Conservation (phyloP, 2,888 invertebrate genomes). For the Microchrysa polita region DNA sequence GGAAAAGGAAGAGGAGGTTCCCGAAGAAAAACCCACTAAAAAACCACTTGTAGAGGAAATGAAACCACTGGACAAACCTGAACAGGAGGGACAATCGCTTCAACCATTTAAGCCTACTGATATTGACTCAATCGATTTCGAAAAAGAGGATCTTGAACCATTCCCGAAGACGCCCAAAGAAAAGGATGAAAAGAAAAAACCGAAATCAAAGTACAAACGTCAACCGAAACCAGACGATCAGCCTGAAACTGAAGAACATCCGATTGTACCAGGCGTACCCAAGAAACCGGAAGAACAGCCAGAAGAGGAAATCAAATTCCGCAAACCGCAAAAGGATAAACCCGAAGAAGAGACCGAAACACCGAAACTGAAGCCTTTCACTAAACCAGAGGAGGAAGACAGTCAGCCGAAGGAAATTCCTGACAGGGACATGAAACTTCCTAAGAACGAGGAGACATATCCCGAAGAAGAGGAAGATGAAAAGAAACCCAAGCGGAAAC, state of each 20-base stretch:
- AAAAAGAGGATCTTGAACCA: conserved; percentile 52
- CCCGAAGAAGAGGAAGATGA: conserved; percentile 53
- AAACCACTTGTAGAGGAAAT: conserved; percentile 31
- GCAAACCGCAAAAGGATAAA: conserved; percentile 59
- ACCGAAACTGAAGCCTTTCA: conserved; percentile 59
- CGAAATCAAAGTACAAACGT: conserved; percentile 56
- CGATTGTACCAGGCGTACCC: conserved; percentile 64
- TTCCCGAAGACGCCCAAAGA: conserved; percentile 59
- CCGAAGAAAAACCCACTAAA: conserved; percentile 46
- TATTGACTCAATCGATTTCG: conserved; percentile 46
- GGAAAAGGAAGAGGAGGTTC: conserved; percentile 56
- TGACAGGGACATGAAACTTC: conserved; percentile 33
- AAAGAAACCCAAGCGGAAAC: conserved; percentile 8
- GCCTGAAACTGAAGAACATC: conserved; percentile 64
- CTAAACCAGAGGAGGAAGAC: conserved; percentile 55
- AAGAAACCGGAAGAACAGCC: conserved; percentile 56
- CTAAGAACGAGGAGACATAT: conserved; percentile 41
- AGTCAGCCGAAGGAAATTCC: conserved; percentile 53
- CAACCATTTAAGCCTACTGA: conserved; percentile 51
- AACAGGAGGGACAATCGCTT: conserved; percentile 57
- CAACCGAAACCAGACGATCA: conserved; percentile 57
- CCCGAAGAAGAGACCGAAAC: conserved; percentile 57
- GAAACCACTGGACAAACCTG: conserved; percentile 58
- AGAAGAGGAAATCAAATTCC: conserved; percentile 59
- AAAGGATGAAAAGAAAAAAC: conserved; percentile 49